phyloP scores from a whole-genome alignment of 64 coral and sea anemone species.

The Stichodactyla helianthus region DNA sequence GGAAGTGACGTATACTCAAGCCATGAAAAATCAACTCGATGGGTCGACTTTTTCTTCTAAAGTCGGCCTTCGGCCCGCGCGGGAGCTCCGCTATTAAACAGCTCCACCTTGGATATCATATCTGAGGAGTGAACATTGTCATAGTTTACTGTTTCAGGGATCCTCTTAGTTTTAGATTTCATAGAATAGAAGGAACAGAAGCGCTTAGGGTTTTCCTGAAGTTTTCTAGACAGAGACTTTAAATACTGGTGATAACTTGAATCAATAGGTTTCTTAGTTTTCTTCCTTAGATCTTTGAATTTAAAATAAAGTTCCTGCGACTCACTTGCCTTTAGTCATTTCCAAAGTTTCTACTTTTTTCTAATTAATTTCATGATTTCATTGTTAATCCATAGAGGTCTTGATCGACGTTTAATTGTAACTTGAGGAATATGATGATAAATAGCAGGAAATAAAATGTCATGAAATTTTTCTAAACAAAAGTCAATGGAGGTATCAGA shows the following conservation, averaged over 20 bases:
- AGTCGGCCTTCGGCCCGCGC: no score
- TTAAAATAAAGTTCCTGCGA: slow-evolving; percentile 27
- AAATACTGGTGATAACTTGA: slow-evolving; percentile 10
- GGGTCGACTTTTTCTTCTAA: no score
- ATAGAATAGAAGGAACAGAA: slow-evolving; percentile 26
- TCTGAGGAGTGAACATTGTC: not conserved
- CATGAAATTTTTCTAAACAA: slow-evolving; percentile 38
- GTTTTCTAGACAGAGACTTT: slow-evolving; percentile 25
- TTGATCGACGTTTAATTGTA: slow-evolving; percentile 38
- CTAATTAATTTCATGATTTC: slow-evolving; percentile 48
- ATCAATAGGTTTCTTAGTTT: slow-evolving; percentile 28
- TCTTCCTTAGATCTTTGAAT: slow-evolving; percentile 30
- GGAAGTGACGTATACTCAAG: no score
- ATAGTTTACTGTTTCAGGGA: slow-evolving; percentile 35
- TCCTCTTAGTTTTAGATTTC: slow-evolving; percentile 37
- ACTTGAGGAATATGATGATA: slow-evolving; percentile 40
- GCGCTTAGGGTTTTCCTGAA: slow-evolving; percentile 24
- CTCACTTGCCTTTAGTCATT: slow-evolving; percentile 29
- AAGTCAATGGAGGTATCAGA: slow-evolving; percentile 27
- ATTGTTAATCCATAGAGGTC: slow-evolving; percentile 55
- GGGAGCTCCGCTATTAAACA: slow-evolving; percentile 27
- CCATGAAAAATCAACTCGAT: no score
- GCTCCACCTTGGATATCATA: slow-evolving; percentile 19
- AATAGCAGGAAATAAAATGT: slow-evolving; percentile 38
- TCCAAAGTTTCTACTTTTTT: slow-evolving; percentile 43